A percentile compares a stretch with the other conserved stretches of the same genome.
phyloP scores from a whole-genome alignment of 2,888 invertebrate genomes.

The Drosophila emarginata region DNA sequence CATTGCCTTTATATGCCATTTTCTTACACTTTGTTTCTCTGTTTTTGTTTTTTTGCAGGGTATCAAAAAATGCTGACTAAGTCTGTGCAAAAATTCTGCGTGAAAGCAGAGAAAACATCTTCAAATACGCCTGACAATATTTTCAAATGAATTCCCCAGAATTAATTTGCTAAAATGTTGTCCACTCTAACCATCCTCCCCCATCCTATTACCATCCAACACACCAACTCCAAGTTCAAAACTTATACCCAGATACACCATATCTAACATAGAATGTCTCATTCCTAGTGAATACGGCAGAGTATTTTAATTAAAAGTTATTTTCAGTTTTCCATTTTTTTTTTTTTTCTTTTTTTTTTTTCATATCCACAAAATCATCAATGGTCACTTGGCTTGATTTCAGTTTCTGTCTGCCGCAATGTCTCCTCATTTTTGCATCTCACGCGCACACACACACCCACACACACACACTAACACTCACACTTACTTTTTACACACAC shows the following conservation, averaged over 20 bases:
- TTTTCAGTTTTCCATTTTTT: constrained; percentile 27
- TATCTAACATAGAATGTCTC: not conserved
- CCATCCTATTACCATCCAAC: not conserved
- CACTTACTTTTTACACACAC: too few species aligned
- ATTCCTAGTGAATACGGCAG: constrained; percentile 1
- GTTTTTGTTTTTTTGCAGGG: not conserved
- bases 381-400: constrained; percentile 29
- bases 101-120: not conserved
- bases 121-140: constrained; percentile 12
- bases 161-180: constrained; percentile 17
- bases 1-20: not conserved
- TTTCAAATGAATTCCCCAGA: constrained; percentile 22
- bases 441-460: not conserved
- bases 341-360: constrained; percentile 12
- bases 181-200: not conserved
- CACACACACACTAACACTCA: not conserved
- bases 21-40: too few species aligned
- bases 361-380: constrained; percentile 26
- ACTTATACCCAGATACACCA: not conserved
- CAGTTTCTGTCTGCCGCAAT: constrained; percentile 1
- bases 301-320: constrained; percentile 35
- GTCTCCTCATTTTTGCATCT: constrained; percentile 17
- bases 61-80: constrained; percentile 6
- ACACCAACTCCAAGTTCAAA: not conserved
- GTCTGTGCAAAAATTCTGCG: constrained; percentile 1